A percentile compares a stretch with the other conserved stretches of the same genome.
Conservation (phyloP, 2,113 vertebrate genomes). For the Mirounga angustirostris region DNA sequence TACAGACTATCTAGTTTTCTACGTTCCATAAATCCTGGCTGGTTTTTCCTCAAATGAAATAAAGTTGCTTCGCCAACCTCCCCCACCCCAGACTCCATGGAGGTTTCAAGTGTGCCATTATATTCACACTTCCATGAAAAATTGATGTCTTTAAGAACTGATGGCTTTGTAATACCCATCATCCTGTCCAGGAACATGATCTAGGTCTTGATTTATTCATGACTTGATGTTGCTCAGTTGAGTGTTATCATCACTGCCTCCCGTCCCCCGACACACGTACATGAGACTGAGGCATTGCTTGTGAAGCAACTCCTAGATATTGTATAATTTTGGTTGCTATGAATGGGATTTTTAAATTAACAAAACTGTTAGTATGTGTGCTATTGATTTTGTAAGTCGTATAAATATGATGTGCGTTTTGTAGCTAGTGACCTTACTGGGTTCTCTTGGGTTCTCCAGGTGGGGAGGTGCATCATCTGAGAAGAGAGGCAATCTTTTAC, state of each 20-base stretch:
- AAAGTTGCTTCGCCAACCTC: not conserved
- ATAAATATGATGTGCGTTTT: not conserved
- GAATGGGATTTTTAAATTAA: not conserved
- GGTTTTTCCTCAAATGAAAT: constrained; percentile 47
- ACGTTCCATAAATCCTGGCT: not conserved
- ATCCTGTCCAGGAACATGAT: constrained; percentile 38
- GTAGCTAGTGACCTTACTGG: not conserved
- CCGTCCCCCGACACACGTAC: rapidly evolving
- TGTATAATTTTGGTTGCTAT: not conserved
- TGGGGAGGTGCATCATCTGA: not conserved
- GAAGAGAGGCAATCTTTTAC: not conserved
- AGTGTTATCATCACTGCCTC: not conserved
- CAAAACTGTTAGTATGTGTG: not conserved
- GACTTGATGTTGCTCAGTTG: not conserved
- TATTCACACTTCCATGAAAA: constrained; percentile 71
- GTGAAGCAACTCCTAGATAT: not conserved
- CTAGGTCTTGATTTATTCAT: constrained; percentile 63
- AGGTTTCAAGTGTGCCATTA: constrained; percentile 20
- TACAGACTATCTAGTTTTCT: not conserved
- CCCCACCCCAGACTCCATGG: not conserved
- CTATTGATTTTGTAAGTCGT: not conserved
- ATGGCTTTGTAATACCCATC: constrained; percentile 46
- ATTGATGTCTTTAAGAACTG: constrained; percentile 59
- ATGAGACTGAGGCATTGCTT: too few relatives aligned
- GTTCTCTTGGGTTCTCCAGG: not conserved